These are phyloP conservation scores for Mobula birostris DNA, from an alignment of 2,113 vertebrate genomes.

Conservation along the genomic window DNA sequence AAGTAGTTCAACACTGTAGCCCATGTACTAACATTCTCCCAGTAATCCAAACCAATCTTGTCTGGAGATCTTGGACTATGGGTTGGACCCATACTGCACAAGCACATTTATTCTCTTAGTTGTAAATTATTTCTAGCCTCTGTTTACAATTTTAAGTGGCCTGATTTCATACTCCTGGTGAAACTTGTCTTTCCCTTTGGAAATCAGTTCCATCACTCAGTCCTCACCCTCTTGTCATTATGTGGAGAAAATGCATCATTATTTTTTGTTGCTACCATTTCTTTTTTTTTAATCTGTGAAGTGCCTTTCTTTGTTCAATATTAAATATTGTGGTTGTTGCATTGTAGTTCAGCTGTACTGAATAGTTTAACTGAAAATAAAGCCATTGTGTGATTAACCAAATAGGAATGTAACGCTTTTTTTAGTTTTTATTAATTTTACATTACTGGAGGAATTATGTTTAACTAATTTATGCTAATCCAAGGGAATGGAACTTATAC, in stretches of 20 bases:
- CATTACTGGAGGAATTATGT: neutral
- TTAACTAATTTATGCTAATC: neutral
- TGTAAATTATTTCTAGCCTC: neutral
- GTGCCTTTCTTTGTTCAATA: neutral
- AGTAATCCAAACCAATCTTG: neutral
- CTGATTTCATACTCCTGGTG: neutral
- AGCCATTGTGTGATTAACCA: constrained; percentile 4
- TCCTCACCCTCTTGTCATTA: neutral
- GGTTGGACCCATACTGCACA: neutral
- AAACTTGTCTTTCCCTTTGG: neutral
- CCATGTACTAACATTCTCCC: neutral
- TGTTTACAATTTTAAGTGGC: constrained; percentile 21
- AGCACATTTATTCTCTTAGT: too few species aligned
- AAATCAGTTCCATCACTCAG: neutral
- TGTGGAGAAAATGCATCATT: neutral
- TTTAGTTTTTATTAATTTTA: neutral
- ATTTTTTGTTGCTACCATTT: neutral
- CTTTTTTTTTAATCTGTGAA: neutral
- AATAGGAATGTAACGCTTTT: neutral
- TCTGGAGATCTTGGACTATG: neutral
- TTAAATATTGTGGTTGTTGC: constrained; percentile 30
- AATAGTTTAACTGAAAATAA: constrained; percentile 19
- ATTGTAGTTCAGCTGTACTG: constrained; percentile 32
- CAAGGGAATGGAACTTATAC: neutral
- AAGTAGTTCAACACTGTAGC: neutral